Percentiles rank a stretch among this genome's conserved stretches.
Evolutionary conservation across 2,888 invertebrate genomes (phyloP).

Genomic region (Cryptophagus acutangulus): DNA sequence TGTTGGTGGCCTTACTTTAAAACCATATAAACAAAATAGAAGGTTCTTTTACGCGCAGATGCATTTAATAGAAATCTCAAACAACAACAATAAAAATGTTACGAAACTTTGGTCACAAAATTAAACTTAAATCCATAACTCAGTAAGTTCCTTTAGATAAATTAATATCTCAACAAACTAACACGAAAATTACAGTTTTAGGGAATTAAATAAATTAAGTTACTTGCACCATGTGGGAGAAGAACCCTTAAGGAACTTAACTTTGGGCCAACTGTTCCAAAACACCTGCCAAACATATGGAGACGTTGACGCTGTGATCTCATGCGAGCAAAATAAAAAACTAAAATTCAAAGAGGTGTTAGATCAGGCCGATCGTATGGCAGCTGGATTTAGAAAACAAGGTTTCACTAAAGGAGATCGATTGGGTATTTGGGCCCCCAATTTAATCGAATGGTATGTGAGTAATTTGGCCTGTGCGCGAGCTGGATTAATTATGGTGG

Average conservation of each 20-base stretch:
- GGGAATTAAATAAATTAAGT: constrained; percentile 48
- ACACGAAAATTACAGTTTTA: too few relatives aligned
- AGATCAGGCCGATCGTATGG: constrained; percentile 60
- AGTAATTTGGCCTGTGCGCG: constrained; percentile 66
- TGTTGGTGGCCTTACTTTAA: too few relatives aligned
- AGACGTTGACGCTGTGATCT: constrained; percentile 55
- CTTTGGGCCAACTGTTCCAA: constrained; percentile 57
- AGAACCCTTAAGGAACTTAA: constrained; percentile 51
- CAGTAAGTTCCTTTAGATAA: too few relatives aligned
- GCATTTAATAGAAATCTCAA: too few relatives aligned
- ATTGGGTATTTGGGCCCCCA: constrained; percentile 77
- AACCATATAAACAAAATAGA: too few relatives aligned
- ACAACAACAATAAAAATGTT: too few relatives aligned
- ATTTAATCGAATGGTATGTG: constrained; percentile 70
- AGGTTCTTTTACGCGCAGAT: too few relatives aligned
- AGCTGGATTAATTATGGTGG: constrained; percentile 68
- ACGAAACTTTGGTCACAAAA: background rate
- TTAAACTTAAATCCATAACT: background rate
- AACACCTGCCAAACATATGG: constrained; percentile 52
- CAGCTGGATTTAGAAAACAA: constrained; percentile 61
- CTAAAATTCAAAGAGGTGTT: constrained; percentile 52
- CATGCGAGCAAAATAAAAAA: constrained; percentile 51
- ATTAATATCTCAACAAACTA: too few relatives aligned
- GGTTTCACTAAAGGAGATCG: constrained; percentile 69
- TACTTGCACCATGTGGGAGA: constrained; percentile 52